Evolutionary conservation across 2,113 vertebrate genomes (phyloP).

Genomic region (Hippocampus guttulatus): DNA sequence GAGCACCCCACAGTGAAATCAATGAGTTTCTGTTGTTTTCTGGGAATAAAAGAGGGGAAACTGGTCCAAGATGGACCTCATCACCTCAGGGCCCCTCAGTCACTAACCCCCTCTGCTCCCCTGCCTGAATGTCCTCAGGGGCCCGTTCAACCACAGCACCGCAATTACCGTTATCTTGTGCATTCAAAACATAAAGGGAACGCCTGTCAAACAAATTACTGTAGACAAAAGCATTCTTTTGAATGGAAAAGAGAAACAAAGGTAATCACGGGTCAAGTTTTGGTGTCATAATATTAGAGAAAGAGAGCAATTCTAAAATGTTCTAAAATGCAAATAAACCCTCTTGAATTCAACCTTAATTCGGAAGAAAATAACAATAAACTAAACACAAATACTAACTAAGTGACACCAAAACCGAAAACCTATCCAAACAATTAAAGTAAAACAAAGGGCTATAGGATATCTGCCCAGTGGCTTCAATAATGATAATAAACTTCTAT

Average conservation of each 20-base stretch:
- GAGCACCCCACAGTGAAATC: constrained; percentile 11
- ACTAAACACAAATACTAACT: too few relatives aligned
- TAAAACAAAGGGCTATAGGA: too few relatives aligned
- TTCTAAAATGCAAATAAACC: neutral
- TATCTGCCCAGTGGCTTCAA: too few relatives aligned
- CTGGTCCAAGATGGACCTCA: constrained; percentile 41
- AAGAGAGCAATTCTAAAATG: neutral
- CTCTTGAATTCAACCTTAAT: neutral
- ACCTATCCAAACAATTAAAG: too few relatives aligned
- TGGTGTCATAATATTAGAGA: neutral
- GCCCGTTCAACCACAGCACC: constrained; percentile 43
- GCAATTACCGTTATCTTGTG: constrained; percentile 41
- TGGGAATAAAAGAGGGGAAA: constrained; percentile 34
- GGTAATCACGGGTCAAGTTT: neutral
- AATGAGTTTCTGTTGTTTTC: constrained; percentile 24
- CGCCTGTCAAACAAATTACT: constrained; percentile 32
- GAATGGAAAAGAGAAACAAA: neutral
- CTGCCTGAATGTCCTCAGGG: constrained; percentile 31
- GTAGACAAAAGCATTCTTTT: neutral
- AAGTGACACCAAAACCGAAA: too few relatives aligned
- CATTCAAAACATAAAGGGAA: constrained; percentile 40
- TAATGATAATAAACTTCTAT: too few relatives aligned
- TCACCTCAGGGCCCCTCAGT: constrained; percentile 10
- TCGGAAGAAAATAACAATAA: too few relatives aligned
- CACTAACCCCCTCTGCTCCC: neutral